phyloP scores from a whole-genome alignment of 2,797 vertebrate species.

The Sparus aurata region DNA sequence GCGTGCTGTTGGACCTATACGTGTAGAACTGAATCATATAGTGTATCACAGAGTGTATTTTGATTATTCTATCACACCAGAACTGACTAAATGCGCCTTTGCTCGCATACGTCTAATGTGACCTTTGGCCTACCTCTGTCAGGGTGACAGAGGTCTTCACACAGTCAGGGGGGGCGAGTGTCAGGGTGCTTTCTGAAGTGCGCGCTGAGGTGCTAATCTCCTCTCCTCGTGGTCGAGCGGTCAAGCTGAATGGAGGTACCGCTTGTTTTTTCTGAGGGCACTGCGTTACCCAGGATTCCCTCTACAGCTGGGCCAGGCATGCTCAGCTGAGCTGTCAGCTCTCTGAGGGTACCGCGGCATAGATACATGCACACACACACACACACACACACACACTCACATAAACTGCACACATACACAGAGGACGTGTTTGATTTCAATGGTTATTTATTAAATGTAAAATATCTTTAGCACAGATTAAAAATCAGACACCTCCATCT shows the following conservation, averaged over 20 bases:
- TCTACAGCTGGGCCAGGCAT: conserved; percentile 85
- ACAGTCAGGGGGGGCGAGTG: conserved; percentile 41
- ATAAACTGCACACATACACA: conserved; percentile 42
- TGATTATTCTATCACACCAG: neutral
- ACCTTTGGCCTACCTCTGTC: conserved; percentile 36
- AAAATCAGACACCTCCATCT: conserved; percentile 90
- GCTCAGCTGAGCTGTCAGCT: conserved; percentile 87
- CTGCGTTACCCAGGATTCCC: conserved; percentile 87
- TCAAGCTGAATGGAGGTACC: conserved; percentile 89
- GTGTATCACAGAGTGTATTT: too few relatives aligned
- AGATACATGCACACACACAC: conserved; percentile 13
- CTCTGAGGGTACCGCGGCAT: conserved; percentile 59
- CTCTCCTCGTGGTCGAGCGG: conserved; percentile 87
- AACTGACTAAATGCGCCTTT: neutral
- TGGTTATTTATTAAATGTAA: conserved; percentile 92
- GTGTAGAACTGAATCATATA: neutral
- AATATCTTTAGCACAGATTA: conserved; percentile 92
- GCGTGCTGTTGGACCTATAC: neutral
- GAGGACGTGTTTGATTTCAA: conserved; percentile 79
- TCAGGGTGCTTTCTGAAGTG: conserved; percentile 73
- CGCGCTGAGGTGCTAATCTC: conserved; percentile 88
- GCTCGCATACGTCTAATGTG: neutral
- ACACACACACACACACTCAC: conserved; percentile 33
- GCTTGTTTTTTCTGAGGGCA: conserved; percentile 89
- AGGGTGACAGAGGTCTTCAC: conserved; percentile 57